Evolutionary conservation across 2,797 vertebrate genomes (phyloP).

Genomic region (Lithobates pipiens): DNA sequence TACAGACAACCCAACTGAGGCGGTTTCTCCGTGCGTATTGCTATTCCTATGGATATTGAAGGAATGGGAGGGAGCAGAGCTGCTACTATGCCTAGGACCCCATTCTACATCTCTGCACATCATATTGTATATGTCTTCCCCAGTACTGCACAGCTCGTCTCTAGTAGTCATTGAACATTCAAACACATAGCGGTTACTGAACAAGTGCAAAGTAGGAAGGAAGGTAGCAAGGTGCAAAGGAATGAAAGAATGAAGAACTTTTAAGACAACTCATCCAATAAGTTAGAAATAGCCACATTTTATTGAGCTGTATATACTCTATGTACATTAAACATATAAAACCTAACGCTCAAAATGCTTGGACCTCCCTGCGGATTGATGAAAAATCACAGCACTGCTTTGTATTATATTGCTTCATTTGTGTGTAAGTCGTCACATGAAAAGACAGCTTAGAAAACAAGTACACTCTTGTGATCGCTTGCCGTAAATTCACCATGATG

Average conservation of each 20-base stretch:
- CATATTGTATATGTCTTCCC: no score
- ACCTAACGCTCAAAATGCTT: background rate
- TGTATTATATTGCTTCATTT: slow-evolving; percentile 48
- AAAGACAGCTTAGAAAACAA: slow-evolving; percentile 55
- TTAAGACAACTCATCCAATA: no score
- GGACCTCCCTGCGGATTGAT: slow-evolving; percentile 31
- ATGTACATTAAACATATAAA: slow-evolving; percentile 2
- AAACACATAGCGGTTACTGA: no score
- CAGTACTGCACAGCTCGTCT: no score
- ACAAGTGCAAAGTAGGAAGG: background rate
- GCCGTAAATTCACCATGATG: slow-evolving; percentile 59
- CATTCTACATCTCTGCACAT: no score
- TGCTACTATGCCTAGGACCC: no score
- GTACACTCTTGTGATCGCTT: slow-evolving; percentile 51
- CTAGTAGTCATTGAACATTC: no score
- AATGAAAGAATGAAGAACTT: background rate
- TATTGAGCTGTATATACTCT: background rate
- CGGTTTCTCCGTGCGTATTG: no score
- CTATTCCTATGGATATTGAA: no score
- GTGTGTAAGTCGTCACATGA: slow-evolving; percentile 50
- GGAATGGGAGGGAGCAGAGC: no score
- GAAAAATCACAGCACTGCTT: slow-evolving; percentile 36
- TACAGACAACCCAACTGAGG: no score
- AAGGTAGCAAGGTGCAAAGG: background rate
- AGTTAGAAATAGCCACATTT: no score